Base-by-base conservation (phyloP, 2,797 vertebrate genomes). In the Thunnus albacares region DNA sequence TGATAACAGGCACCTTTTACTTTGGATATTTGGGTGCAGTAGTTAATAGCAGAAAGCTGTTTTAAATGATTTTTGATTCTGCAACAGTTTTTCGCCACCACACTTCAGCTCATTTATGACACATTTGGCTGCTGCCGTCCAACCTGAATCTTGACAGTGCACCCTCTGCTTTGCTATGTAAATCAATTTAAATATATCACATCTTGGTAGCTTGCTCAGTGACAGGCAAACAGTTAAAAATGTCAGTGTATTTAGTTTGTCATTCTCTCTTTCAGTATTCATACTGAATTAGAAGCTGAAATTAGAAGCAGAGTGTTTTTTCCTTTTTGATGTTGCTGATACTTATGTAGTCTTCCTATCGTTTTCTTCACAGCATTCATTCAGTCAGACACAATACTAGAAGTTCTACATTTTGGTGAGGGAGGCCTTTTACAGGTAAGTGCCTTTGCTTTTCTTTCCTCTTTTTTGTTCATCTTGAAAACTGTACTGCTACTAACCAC, bases 361-460 rank as follows among this genome's bases (percentile, higher is more conserved):
- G 85, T 76, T 90, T 57, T 92, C 94, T 92, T 84, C 74, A 45
- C 97, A 99, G 98, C 98, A 75, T 99, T 99, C 94, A 98, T 99
- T 91, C 98, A 98, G 89, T 98, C 98, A 41, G 97, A 99, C 95
- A 98, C 96, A 94, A 97, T 99, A 89, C 96, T 99, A 96, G 98
- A 99, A 95, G 97, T 98, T 87, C 96, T 99, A 56, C 97, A 97
- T 93, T 99, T 99, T 94, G 97, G 97, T 79, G 98, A 99, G 86
- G 97, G 97, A 94, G 96, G 96, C 84, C 95, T 99, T 85, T 95
- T 99, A 89, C 97, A 98, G 97, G 98, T 99, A 96, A 92, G 86
- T 22, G 5, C 47, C 15, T 24, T n/a, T 17, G 2, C 2, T 10
- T 10, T 28, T 57, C 59, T 17, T 1, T 13, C 20, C 4, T 35